phyloP scores from a whole-genome alignment of 2,797 vertebrate genomes.

The Cyclura pinguis region DNA sequence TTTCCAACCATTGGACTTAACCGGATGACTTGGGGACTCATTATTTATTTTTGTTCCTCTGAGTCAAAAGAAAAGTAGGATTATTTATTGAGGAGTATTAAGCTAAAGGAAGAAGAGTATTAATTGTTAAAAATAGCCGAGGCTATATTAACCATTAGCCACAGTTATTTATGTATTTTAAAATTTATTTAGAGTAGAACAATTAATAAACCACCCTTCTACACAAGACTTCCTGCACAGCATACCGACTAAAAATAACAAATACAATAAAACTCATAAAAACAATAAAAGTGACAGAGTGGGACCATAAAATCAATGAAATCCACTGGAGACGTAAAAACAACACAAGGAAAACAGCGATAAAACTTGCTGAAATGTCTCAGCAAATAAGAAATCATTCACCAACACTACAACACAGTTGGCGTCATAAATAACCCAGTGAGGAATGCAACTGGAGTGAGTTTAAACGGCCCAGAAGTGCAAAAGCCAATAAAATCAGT shows the following conservation, averaged over 20 bases:
- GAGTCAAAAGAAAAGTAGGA: too few relatives aligned
- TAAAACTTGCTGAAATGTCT: background rate
- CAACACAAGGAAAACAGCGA: background rate
- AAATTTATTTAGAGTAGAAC: background rate
- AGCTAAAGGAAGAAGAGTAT: background rate
- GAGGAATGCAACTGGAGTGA: too few relatives aligned
- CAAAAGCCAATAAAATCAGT: too few relatives aligned
- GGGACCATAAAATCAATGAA: background rate
- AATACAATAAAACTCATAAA: background rate
- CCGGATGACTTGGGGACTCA: too few relatives aligned
- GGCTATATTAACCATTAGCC: background rate
- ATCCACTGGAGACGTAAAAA: background rate
- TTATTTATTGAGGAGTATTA: too few relatives aligned
- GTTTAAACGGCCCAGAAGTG: too few relatives aligned
- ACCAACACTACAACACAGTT: background rate
- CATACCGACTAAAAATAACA: background rate
- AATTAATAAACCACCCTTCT: background rate
- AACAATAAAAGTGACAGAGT: background rate
- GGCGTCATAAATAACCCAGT: too few relatives aligned
- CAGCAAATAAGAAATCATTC: background rate
- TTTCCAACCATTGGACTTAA: too few relatives aligned
- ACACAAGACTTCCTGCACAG: background rate
- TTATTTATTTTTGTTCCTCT: too few relatives aligned
- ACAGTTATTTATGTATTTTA: conserved; percentile 10
- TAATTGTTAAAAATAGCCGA: background rate